Evolutionary conservation across 2,888 invertebrate species (phyloP).

Genomic region (Aleiodes testaceus): DNA sequence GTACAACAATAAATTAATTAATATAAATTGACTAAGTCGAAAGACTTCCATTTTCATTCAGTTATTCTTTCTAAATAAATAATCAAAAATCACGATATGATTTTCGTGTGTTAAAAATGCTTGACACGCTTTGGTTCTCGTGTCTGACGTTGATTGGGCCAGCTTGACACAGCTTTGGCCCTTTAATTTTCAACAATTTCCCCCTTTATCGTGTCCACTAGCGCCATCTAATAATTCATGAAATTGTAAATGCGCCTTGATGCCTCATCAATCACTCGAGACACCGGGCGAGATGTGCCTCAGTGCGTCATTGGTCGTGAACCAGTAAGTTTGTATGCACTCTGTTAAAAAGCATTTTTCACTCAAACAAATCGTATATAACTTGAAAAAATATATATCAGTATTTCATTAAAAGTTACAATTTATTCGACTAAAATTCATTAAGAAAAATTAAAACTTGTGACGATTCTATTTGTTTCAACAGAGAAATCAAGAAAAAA

Average conservation of each 20-base stretch:
- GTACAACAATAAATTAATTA: constrained; percentile 65
- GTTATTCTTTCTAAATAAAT: constrained; percentile 43
- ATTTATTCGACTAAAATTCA: neutral
- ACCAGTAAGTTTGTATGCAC: constrained; percentile 19
- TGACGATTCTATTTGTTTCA: too few species aligned
- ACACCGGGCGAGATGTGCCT: constrained; percentile 7
- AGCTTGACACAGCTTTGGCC: neutral
- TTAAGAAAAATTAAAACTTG: neutral
- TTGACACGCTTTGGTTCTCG: constrained; percentile 53
- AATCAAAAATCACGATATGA: constrained; percentile 37
- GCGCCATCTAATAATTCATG: neutral
- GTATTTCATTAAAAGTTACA: neutral
- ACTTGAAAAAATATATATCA: neutral
- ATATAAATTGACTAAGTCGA: constrained; percentile 62
- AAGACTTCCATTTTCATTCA: constrained; percentile 64
- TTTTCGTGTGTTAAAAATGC: neutral
- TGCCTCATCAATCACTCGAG: neutral
- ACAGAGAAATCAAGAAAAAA: too few species aligned
- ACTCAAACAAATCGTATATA: constrained; percentile 1
- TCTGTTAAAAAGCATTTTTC: neutral
- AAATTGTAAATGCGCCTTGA: constrained; percentile 28
- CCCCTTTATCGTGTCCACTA: too few species aligned
- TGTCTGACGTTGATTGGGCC: constrained; percentile 66
- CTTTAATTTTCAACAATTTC: too few species aligned
- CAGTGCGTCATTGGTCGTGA: constrained; percentile 40